Conservation (phyloP, 2,888 invertebrate genomes). For the Crossocerus cetratus region DNA sequence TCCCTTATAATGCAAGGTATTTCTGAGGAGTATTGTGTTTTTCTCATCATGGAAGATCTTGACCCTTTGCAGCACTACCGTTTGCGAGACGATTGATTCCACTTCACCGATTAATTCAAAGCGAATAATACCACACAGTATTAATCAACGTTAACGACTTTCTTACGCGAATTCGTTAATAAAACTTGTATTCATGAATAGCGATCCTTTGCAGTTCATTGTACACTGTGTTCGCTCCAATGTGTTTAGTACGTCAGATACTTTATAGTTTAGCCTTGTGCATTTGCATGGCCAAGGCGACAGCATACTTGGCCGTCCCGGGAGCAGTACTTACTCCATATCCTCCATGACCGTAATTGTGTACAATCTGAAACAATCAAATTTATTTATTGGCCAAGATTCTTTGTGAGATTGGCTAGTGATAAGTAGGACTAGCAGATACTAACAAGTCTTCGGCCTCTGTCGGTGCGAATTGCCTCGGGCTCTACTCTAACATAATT, state of each 20-base stretch:
- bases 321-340: constrained; percentile 95
- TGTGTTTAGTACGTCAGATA: no score
- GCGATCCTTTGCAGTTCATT: constrained; percentile 10
- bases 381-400: background rate
- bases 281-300: constrained; percentile 82
- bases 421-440: no score
- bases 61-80: background rate
- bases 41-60: no score
- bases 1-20: constrained; percentile 17
- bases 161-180: constrained; percentile 57
- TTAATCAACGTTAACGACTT: constrained; percentile 60
- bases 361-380: constrained; percentile 80
- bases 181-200: constrained; percentile 39
- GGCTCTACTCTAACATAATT: constrained; percentile 85
- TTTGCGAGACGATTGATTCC: constrained; percentile 6
- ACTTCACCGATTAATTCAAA: constrained; percentile 17
- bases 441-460: no score
- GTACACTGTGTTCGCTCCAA: no score
- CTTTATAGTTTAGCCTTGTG: constrained; percentile 56
- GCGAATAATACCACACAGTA: constrained; percentile 58
- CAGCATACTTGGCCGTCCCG: constrained; percentile 89
- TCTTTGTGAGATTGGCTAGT: background rate
- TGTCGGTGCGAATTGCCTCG: no score
- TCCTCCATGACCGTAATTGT: constrained; percentile 97
- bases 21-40: background rate